Evolutionary conservation across 2,797 vertebrate genomes (phyloP).

Genomic region (Coilia nasus): DNA sequence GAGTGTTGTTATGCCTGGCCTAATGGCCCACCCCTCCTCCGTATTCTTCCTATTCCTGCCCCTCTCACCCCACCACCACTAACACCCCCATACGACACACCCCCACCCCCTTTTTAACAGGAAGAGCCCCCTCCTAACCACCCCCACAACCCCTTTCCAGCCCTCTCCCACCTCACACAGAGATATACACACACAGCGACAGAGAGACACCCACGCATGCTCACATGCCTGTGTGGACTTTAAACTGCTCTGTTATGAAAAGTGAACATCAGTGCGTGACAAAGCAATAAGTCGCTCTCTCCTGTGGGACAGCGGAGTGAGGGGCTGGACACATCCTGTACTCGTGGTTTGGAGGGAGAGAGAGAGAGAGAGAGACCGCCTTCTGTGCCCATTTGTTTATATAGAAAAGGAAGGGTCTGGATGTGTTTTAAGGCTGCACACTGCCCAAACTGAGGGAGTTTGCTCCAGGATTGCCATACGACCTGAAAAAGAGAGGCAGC

Average conservation of each 20-base stretch:
- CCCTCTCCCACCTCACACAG: not conserved
- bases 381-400: constrained; percentile 10
- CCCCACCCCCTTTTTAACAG: not conserved
- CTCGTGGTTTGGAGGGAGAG: not conserved
- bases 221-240: constrained; percentile 48
- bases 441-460: not conserved
- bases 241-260: constrained; percentile 41
- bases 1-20: constrained; percentile 29
- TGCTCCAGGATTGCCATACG: not conserved
- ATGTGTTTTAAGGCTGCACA: constrained; percentile 9
- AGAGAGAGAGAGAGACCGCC: constrained; percentile 1
- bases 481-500: not conserved
- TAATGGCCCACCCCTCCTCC: not conserved
- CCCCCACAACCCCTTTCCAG: not conserved
- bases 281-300: not conserved
- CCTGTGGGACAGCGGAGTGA: constrained; percentile 14
- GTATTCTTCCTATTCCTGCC: not conserved
- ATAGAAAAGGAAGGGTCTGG: not conserved
- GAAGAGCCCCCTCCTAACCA: not conserved
- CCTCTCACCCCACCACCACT: not conserved
- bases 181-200: not conserved
- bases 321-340: not conserved
- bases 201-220: constrained; percentile 1
- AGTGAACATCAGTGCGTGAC: not conserved
- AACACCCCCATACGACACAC: not conserved